Conservation (phyloP, 2,113 vertebrate species). For the Gorilla gorilla region DNA sequence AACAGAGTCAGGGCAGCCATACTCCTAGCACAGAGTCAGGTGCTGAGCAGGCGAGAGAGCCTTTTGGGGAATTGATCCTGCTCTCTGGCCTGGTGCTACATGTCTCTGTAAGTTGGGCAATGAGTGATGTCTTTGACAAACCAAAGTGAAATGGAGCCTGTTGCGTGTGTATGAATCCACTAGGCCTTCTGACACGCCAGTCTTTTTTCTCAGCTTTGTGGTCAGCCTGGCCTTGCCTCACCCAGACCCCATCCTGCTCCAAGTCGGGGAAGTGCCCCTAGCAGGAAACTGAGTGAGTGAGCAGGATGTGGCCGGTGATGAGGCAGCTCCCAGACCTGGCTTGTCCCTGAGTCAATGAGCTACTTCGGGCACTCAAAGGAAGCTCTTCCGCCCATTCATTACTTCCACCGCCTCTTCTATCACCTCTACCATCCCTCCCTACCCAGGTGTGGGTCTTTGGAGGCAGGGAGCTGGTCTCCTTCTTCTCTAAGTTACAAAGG, state of each 20-base stretch:
- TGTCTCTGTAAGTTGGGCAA: not conserved
- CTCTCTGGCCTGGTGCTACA: not conserved
- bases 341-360: slow-evolving; percentile 49
- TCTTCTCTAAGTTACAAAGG: not conserved
- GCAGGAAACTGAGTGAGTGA: slow-evolving; percentile 36
- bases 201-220: not conserved
- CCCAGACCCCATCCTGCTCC: slow-evolving; percentile 26
- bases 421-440: not conserved
- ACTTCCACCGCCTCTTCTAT: not conserved
- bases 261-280: slow-evolving; percentile 38
- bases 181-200: not conserved
- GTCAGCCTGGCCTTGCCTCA: slow-evolving; percentile 11
- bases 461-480: not conserved
- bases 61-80: not conserved
- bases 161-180: not conserved
- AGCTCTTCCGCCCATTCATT: slow-evolving; percentile 52
- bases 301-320: slow-evolving; percentile 70
- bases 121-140: slow-evolving; percentile 13
- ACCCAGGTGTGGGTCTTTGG: not conserved
- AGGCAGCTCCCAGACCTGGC: slow-evolving; percentile 42
- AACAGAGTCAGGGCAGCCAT: not conserved
- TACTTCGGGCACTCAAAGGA: slow-evolving; percentile 32
- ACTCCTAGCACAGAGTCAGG: not conserved
- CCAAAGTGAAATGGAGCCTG: not conserved
- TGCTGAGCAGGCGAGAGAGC: not conserved